Percentiles rank a stretch among this genome's conserved stretches.
Conservation (phyloP, 2,888 invertebrate species). For the Harpagoxenus sublaevis region DNA sequence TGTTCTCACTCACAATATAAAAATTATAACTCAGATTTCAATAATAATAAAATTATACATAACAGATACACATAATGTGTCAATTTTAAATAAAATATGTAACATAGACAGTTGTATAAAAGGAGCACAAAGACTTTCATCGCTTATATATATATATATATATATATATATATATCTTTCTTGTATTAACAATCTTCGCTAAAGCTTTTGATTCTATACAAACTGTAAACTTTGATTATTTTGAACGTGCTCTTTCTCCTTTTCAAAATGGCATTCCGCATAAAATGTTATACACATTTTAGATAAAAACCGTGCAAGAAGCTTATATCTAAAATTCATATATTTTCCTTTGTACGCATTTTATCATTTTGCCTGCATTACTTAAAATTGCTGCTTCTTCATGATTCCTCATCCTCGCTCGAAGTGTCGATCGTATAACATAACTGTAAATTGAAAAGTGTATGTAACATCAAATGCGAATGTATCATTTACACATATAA, state of each 20-base stretch:
- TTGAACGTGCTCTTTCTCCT: background rate
- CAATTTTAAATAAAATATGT: background rate
- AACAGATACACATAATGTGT: background rate
- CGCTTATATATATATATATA: background rate
- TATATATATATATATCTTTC: background rate
- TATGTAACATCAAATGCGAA: slow-evolving; percentile 1
- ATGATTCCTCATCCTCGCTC: slow-evolving; percentile 76
- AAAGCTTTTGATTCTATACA: slow-evolving; percentile 34
- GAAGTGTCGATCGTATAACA: slow-evolving; percentile 81
- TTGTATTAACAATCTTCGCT: background rate
- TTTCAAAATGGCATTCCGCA: background rate
- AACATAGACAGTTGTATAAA: background rate
- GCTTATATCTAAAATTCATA: background rate
- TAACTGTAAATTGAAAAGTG: slow-evolving; percentile 78
- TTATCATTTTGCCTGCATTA: background rate
- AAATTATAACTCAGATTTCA: background rate
- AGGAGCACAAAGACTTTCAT: background rate
- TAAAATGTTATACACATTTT: slow-evolving; percentile 19
- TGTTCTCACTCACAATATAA: background rate
- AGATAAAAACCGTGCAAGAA: slow-evolving; percentile 35
- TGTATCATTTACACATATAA: background rate
- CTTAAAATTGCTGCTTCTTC: slow-evolving; percentile 23
- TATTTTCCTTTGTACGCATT: background rate
- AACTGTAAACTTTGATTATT: slow-evolving; percentile 26
- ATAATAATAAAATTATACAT: slow-evolving; percentile 14